phyloP scores from a whole-genome alignment of 2,797 vertebrate genomes.

The Liasis olivaceus region DNA sequence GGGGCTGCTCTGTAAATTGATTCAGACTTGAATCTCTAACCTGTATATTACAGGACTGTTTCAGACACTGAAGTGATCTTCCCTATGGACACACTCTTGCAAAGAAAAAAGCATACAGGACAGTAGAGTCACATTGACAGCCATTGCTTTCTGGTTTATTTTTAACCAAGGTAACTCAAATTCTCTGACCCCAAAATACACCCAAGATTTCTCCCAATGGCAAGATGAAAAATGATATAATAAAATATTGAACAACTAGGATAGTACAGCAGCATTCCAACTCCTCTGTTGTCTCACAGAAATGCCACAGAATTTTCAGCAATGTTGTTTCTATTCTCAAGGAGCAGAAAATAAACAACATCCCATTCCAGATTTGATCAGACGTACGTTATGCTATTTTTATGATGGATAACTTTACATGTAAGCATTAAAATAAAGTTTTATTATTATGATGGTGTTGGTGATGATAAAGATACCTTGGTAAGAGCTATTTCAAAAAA shows the following conservation, averaged over 20 bases:
- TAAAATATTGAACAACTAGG: constrained; percentile 1
- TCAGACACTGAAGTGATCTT: neutral
- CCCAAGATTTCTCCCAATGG: neutral
- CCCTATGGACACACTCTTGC: neutral
- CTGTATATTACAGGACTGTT: neutral
- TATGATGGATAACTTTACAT: neutral
- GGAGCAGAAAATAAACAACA: neutral
- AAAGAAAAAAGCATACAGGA: neutral
- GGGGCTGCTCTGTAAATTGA: too few relatives aligned
- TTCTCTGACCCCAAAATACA: neutral
- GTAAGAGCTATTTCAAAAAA: neutral
- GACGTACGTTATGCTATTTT: constrained; percentile 17
- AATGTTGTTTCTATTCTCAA: neutral
- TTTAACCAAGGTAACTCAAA: neutral
- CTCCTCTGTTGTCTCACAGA: neutral
- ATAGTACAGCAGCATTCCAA: neutral
- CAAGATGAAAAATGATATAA: constrained; percentile 14
- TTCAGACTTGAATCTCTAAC: neutral
- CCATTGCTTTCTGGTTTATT: constrained; percentile 4
- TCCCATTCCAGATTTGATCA: constrained; percentile 1
- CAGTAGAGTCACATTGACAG: neutral
- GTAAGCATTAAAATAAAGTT: constrained; percentile 13
- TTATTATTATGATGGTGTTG: constrained; percentile 5
- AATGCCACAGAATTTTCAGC: neutral
- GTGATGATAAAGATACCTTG: neutral